These are phyloP conservation scores for Isurus oxyrinchus DNA, from an alignment of 2,113 vertebrate genomes.

Conservation along the genomic window DNA sequence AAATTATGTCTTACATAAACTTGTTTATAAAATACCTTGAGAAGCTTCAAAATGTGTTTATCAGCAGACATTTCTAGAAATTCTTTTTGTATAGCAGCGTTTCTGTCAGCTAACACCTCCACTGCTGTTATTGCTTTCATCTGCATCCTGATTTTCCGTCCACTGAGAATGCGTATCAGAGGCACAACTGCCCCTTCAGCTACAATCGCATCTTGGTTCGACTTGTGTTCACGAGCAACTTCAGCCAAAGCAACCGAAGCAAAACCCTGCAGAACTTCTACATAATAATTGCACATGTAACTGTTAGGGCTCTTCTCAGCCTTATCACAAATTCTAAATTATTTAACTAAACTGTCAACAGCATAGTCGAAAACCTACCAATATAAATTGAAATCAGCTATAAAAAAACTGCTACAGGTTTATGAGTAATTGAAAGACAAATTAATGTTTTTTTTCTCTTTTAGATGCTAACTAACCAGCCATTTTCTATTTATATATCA, in stretches of 20 bases:
- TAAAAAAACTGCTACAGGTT: not conserved
- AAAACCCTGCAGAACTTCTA: conserved; percentile 55
- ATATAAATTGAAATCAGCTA: not conserved
- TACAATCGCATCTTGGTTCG: conserved; percentile 55
- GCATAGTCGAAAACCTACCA: not conserved
- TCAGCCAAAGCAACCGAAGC: conserved; percentile 59
- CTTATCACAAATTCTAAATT: not conserved
- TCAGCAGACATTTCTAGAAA: conserved; percentile 54
- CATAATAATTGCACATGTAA: conserved; percentile 8
- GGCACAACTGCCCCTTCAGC: conserved; percentile 49
- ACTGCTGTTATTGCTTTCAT: conserved; percentile 61
- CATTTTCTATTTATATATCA: not conserved
- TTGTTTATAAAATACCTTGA: conserved; percentile 53
- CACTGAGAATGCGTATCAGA: conserved; percentile 54
- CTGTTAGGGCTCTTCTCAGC: not conserved
- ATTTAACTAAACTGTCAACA: not conserved
- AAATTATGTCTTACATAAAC: not conserved
- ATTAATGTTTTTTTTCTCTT: not conserved
- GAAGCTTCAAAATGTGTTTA: conserved; percentile 57
- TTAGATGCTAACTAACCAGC: not conserved
- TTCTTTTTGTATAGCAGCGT: conserved; percentile 53
- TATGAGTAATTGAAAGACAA: not conserved
- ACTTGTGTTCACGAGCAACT: conserved; percentile 50
- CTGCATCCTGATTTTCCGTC: conserved; percentile 53
- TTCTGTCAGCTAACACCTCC: conserved; percentile 55